phyloP scores from a whole-genome alignment of 1,140 invertebrate species.

The Geopemphigus sp. region DNA sequence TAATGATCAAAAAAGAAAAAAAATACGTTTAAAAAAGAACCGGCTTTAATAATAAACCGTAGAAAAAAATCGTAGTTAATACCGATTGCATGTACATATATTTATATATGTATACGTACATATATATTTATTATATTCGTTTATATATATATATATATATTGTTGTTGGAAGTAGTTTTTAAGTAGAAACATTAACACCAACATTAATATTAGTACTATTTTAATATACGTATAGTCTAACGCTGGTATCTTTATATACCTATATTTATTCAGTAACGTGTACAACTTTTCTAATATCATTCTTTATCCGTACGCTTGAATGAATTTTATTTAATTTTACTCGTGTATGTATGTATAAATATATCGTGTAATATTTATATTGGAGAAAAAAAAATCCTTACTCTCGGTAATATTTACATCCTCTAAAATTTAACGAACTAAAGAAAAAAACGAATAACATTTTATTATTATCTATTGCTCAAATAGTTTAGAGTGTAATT shows the following conservation, averaged over 20 bases:
- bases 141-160: background rate
- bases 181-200: background rate
- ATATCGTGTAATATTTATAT: background rate
- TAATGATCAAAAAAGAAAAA: background rate
- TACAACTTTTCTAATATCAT: background rate
- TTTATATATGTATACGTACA: too few species aligned
- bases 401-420: background rate
- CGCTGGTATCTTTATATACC: background rate
- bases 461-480: conserved; percentile 15
- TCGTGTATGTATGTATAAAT: background rate
- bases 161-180: background rate
- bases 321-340: background rate
- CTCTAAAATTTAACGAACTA: background rate
- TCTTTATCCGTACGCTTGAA: conserved; percentile 11
- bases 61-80: too few species aligned
- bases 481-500: conserved; percentile 38
- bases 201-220: background rate
- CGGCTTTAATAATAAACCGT: too few species aligned
- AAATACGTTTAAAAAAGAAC: too few species aligned
- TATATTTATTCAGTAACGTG: too few species aligned
- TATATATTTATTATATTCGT: too few species aligned
- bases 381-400: background rate
- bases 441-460: background rate
- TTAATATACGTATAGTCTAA: background rate
- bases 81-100: background rate